Percentiles rank a stretch among this genome's conserved stretches.
Evolutionary conservation across 2,113 vertebrate genomes (phyloP).

Genomic region (Saccopteryx leptura): DNA sequence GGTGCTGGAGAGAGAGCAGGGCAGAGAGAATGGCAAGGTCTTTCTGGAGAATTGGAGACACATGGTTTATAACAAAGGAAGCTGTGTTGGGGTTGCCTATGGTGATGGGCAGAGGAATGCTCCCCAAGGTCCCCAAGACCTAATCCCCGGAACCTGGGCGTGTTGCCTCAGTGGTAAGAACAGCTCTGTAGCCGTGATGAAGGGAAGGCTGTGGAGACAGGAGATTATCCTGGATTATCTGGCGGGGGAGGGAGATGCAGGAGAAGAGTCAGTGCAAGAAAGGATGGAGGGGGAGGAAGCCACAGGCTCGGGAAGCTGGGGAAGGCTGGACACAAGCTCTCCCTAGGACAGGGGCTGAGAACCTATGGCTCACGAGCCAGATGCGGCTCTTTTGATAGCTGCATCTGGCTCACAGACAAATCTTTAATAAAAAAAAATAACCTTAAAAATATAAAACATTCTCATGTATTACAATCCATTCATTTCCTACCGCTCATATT

Average conservation of each 20-base stretch:
- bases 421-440: too few species aligned
- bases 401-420: too few species aligned
- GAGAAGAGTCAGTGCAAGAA: neutral
- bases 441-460: too few species aligned
- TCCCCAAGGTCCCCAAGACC: accelerated
- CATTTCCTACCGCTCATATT: too few species aligned
- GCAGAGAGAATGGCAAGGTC: too few species aligned
- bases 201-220: too few species aligned
- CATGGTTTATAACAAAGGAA: accelerated
- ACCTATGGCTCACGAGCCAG: too few species aligned
- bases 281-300: neutral
- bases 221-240: accelerated
- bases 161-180: accelerated
- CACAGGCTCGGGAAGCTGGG: neutral
- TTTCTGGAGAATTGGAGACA: neutral
- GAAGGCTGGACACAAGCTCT: accelerated
- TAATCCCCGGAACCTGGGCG: accelerated
- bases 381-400: too few species aligned
- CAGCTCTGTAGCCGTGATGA: neutral
- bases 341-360: too few species aligned
- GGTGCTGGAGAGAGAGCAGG: neutral
- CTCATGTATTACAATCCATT: too few species aligned
- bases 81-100: neutral
- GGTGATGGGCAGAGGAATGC: neutral
- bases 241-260: neutral